phyloP scores from a whole-genome alignment of 2,888 invertebrate genomes.

The Zelleria hepariella region DNA sequence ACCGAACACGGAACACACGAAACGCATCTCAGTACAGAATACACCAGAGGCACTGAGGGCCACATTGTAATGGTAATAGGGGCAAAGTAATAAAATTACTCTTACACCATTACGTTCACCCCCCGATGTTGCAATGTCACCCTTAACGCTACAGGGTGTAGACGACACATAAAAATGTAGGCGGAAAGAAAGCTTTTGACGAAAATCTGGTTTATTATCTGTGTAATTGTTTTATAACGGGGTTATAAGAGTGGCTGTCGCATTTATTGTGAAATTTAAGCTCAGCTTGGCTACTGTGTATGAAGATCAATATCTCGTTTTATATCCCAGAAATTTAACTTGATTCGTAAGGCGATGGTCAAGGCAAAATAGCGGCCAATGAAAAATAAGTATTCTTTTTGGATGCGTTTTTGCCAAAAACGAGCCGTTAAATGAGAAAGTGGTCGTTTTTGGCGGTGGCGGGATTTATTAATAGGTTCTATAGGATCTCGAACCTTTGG shows the following conservation, averaged over 20 bases:
- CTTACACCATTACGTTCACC: slow-evolving; percentile 68
- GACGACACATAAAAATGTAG: slow-evolving; percentile 48
- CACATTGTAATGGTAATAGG: slow-evolving; percentile 71
- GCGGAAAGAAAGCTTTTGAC: slow-evolving; percentile 33
- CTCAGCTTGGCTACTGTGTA: too few species aligned
- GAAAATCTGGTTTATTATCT: slow-evolving; percentile 53
- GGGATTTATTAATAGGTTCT: too few species aligned
- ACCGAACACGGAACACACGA: background rate
- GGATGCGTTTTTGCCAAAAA: too few species aligned
- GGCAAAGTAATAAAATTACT: slow-evolving; percentile 73
- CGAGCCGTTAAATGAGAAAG: too few species aligned
- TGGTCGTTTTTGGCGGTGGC: too few species aligned
- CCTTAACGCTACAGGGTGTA: slow-evolving; percentile 52
- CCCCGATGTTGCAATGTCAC: slow-evolving; percentile 37
- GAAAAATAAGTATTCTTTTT: too few species aligned
- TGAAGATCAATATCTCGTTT: too few species aligned
- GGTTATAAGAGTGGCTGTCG: background rate
- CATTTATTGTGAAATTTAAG: background rate
- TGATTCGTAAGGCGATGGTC: too few species aligned
- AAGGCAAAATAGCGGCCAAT: too few species aligned
- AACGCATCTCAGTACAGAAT: background rate
- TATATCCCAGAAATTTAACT: too few species aligned
- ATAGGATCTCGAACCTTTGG: too few species aligned
- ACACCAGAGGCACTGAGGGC: slow-evolving; percentile 42
- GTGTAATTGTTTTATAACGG: slow-evolving; percentile 49